Evolutionary conservation across 2,888 invertebrate genomes (phyloP), one percentile per base, ranked within the genome.

Genomic region (Doris montereyensis): DNA sequence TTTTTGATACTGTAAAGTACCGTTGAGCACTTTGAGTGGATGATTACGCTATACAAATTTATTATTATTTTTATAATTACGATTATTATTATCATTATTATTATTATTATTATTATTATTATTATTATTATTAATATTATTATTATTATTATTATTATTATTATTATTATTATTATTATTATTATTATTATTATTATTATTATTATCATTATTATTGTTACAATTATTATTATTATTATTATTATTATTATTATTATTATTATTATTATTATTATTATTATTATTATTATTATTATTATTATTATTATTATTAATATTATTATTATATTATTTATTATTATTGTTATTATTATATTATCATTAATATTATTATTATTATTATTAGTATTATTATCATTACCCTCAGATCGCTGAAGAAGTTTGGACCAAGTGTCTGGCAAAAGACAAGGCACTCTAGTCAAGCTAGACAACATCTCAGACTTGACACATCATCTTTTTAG

Each of bases 401-500:
- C n/a, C n/a, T n/a, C n/a, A n/a, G n/a, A n/a, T n/a, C n/a, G n/a
- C n/a, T n/a, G n/a, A n/a, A n/a, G n/a, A n/a, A n/a, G n/a, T n/a
- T n/a, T n/a, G n/a, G n/a, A n/a, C n/a, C n/a, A n/a, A n/a, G n/a
- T n/a, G n/a, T n/a, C n/a, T n/a, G n/a, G n/a, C 52, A 78, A 28
- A 60, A 77, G 26, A 8, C 21, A 4, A 21, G 65, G 28, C 35
- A 62, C 32, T 8, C 13, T 21, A 3, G n/a, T 35, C 72, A 77
- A n/a, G 34, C 77, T 72, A 24, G 71, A 35, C 13, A 62, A 52
- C 3, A 78, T 24, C 35, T 74, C 78, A 17, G 73, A 62, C 17
- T 78, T 78, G 34, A 74, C 30, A 17, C 67, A 57, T 72, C 73
- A 73, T 32, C n/a, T n/a, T n/a, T n/a, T n/a, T n/a, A n/a, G n/a